Percentiles rank a stretch among this genome's conserved stretches.
Evolutionary conservation across 1,140 invertebrate genomes (phyloP).

Genomic region (Drosophila tropicalis): DNA sequence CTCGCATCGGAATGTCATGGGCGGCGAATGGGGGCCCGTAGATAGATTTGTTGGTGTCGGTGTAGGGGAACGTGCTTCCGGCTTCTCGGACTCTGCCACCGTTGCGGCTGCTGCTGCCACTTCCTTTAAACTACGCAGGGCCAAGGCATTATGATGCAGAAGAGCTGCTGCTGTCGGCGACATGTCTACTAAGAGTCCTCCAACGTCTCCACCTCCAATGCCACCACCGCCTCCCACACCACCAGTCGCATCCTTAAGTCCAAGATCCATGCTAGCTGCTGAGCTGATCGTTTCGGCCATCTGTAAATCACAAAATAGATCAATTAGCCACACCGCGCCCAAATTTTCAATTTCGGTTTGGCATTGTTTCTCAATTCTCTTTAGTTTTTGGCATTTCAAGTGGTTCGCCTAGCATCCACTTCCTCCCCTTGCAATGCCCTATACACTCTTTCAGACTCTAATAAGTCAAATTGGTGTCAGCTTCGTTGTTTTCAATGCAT

Average conservation of each 20-base stretch:
- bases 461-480: conserved; percentile 65
- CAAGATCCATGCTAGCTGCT: conserved; percentile 72
- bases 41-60: conserved; percentile 75
- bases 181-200: conserved; percentile 74
- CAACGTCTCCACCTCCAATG: conserved; percentile 13
- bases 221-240: neutral
- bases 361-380: neutral
- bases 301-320: conserved; percentile 35
- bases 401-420: conserved; percentile 18
- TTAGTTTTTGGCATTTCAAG: conserved; percentile 59
- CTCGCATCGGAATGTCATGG: conserved; percentile 86
- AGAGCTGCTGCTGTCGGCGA: conserved; percentile 73
- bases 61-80: conserved; percentile 60
- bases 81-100: conserved; percentile 41
- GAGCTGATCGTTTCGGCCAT: conserved; percentile 80
- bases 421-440: neutral
- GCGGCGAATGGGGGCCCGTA: conserved; percentile 63
- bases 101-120: conserved; percentile 43
- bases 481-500: conserved; percentile 7
- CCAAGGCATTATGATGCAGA: conserved; percentile 73
- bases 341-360: conserved; percentile 34
- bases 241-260: conserved; percentile 62
- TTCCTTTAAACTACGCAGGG: conserved; percentile 64
- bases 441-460: conserved; percentile 52
- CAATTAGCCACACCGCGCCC: conserved; percentile 42